Evolutionary conservation across 2,113 vertebrate genomes (phyloP).

Genomic region (Felis catus): F.catus_Fca126_mat1.0 CM031416.1:33291001-33291500

Average conservation of each 20-base stretch:
- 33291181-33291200: not conserved
- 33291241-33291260: not conserved
- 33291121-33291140: not conserved
- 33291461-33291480: not conserved
- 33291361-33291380: conserved; percentile 4
- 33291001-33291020: not conserved
- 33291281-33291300: not conserved
- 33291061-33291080: not conserved
- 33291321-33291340: conserved; percentile 41
- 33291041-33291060: not conserved
- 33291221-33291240: conserved; percentile 14
- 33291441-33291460: not conserved
- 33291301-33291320: not conserved
- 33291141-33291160: not conserved
- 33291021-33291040: not conserved
- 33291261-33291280: not conserved
- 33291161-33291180: not conserved
- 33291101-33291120: not conserved
- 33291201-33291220: not conserved
- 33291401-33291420: not conserved
- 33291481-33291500: not conserved
- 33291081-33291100: not conserved
- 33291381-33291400: not conserved
- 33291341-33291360: not conserved
- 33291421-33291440: not conserved